Evolutionary conservation across 2,888 invertebrate species (phyloP).

Genomic region (Xestobium rufovillosum): DNA sequence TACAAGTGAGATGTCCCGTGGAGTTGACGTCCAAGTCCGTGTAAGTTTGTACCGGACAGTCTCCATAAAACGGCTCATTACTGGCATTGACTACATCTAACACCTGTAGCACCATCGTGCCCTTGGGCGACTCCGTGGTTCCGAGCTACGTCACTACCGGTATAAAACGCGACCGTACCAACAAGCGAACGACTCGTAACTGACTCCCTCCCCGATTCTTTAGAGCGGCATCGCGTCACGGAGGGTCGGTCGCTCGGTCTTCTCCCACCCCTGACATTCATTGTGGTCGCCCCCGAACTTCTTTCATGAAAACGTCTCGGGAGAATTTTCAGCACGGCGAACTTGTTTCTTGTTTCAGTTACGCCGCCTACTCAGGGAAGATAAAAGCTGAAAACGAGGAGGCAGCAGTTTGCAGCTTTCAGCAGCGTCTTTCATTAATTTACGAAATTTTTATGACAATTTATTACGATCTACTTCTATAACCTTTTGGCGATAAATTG

Average conservation of each 20-base stretch:
- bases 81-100: conserved; percentile 52
- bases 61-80: conserved; percentile 66
- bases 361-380: too few species aligned
- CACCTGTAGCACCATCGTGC: conserved; percentile 70
- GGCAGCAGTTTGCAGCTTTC: too few species aligned
- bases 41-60: conserved; percentile 46
- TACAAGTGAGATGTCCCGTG: conserved; percentile 41
- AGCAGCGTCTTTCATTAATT: too few species aligned
- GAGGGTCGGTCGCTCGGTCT: conserved; percentile 21
- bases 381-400: too few species aligned
- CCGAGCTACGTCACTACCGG: conserved; percentile 34
- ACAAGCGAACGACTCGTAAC: conserved; percentile 26
- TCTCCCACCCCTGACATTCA: conserved; percentile 36
- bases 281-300: neutral
- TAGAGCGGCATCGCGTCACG: conserved; percentile 23
- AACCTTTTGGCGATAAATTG: too few species aligned
- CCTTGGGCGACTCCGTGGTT: conserved; percentile 47
- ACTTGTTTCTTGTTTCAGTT: neutral
- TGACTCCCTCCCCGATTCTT: conserved; percentile 27
- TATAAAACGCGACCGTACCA: conserved; percentile 29
- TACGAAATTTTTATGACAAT: too few species aligned
- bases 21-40: conserved; percentile 43
- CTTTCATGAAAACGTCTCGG: neutral
- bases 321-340: conserved; percentile 10
- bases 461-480: too few species aligned